Conservation (phyloP, 2,797 vertebrate genomes). For the Parambassis ranga region DNA sequence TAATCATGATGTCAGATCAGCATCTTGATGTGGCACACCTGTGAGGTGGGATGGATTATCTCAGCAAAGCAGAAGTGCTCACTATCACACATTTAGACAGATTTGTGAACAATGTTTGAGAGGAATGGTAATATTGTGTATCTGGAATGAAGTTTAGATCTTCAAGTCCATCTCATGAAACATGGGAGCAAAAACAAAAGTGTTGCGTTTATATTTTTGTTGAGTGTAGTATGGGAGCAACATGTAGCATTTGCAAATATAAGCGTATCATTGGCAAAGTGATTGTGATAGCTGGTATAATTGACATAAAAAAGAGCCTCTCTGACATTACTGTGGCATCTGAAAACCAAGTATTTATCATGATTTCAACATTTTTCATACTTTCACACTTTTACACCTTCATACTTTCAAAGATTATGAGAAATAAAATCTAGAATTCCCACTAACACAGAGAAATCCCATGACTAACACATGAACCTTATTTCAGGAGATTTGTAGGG, state of each 20-base stretch:
- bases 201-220: no score
- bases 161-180: no score
- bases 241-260: conserved; percentile 15
- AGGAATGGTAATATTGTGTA: no score
- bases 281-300: conserved; percentile 18
- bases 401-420: not conserved
- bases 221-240: not conserved
- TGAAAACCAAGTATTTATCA: not conserved
- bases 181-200: no score
- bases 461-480: not conserved
- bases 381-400: not conserved
- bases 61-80: no score
- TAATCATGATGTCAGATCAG: no score
- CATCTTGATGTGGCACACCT: no score
- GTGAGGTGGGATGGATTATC: no score
- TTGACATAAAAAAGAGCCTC: not conserved
- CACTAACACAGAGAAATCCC: not conserved
- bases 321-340: not conserved
- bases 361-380: not conserved
- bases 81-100: no score
- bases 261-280: conserved; percentile 20
- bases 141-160: no score
- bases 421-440: no score
- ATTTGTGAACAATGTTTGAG: no score
- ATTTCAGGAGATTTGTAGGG: not conserved